Evolutionary conservation across 1,140 invertebrate genomes (phyloP).

Genomic region (Oryzaephilus surinamensis): DNA sequence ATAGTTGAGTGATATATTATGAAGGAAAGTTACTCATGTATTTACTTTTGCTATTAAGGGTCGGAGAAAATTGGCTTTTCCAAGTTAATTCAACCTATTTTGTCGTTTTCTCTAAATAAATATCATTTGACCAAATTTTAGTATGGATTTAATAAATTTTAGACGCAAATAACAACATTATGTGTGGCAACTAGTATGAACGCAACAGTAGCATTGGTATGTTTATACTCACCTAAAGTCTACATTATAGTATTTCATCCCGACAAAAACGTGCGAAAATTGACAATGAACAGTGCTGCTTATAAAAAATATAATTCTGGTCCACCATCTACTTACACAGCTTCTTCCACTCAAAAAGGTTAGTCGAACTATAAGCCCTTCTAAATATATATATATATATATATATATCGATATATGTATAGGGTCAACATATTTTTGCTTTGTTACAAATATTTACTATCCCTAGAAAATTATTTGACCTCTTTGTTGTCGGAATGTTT

Average conservation of each 20-base stretch:
- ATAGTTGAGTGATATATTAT: too few relatives aligned
- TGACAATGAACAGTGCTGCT: slow-evolving; percentile 39
- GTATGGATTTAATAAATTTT: too few relatives aligned
- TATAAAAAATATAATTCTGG: slow-evolving; percentile 33
- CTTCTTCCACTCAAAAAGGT: slow-evolving; percentile 18
- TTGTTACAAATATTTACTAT: slow-evolving; percentile 12
- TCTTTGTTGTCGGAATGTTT: too few relatives aligned
- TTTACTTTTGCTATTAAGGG: neutral
- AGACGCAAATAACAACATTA: slow-evolving; percentile 61
- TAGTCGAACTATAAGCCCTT: slow-evolving; percentile 5
- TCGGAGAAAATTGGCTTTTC: neutral
- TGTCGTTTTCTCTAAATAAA: neutral
- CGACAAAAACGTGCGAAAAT: slow-evolving; percentile 46
- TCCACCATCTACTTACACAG: slow-evolving; percentile 21
- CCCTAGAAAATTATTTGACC: neutral
- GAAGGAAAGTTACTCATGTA: too few relatives aligned
- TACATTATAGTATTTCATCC: slow-evolving; percentile 64
- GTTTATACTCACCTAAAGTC: slow-evolving; percentile 64
- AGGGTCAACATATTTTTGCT: slow-evolving; percentile 15
- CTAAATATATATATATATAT: too few relatives aligned
- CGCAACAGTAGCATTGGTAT: slow-evolving; percentile 58
- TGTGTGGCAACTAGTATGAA: slow-evolving; percentile 63
- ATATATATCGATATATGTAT: too few relatives aligned
- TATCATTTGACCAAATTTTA: too few relatives aligned
- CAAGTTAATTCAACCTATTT: slow-evolving; percentile 11